Evolutionary conservation across 2,113 vertebrate genomes (phyloP).

Genomic region (Eulacestoma nigropectus): DNA sequence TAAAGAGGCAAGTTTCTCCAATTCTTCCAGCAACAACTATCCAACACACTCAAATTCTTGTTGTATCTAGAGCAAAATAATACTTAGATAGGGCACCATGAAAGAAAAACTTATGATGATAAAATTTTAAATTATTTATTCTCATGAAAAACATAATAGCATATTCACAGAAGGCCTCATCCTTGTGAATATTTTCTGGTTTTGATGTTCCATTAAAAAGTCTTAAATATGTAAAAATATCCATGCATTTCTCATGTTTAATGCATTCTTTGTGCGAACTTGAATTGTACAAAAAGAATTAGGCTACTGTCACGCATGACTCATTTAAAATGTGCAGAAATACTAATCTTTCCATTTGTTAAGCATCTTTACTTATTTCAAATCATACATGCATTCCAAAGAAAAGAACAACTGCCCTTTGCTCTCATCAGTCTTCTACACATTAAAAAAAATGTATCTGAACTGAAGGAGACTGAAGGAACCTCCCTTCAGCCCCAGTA

Average conservation of each 20-base stretch:
- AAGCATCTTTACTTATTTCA: slow-evolving; percentile 37
- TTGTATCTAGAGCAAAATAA: not conserved
- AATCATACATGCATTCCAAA: slow-evolving; percentile 16
- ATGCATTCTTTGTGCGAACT: not conserved
- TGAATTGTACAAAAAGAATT: not conserved
- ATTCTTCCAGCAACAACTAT: not conserved
- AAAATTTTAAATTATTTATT: not conserved
- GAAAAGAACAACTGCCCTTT: not conserved
- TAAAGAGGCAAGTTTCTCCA: not conserved
- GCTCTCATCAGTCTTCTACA: not conserved
- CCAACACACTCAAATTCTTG: fast-evolving
- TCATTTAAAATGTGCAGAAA: slow-evolving; percentile 36
- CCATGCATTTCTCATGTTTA: not conserved
- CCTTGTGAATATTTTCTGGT: not conserved
- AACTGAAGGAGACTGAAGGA: not conserved
- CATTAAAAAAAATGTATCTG: not conserved
- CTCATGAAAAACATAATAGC: not conserved
- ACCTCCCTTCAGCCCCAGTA: not conserved
- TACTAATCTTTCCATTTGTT: slow-evolving; percentile 45
- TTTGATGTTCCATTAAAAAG: not conserved
- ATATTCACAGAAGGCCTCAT: not conserved
- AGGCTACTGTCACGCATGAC: not conserved
- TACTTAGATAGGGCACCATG: not conserved
- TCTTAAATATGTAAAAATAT: slow-evolving; percentile 23
- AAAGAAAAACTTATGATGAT: not conserved